Evolutionary conservation across 2,113 vertebrate species (phyloP), one percentile per base, ranked within the genome.

Genomic region (Laticauda laticaudata): DNA sequence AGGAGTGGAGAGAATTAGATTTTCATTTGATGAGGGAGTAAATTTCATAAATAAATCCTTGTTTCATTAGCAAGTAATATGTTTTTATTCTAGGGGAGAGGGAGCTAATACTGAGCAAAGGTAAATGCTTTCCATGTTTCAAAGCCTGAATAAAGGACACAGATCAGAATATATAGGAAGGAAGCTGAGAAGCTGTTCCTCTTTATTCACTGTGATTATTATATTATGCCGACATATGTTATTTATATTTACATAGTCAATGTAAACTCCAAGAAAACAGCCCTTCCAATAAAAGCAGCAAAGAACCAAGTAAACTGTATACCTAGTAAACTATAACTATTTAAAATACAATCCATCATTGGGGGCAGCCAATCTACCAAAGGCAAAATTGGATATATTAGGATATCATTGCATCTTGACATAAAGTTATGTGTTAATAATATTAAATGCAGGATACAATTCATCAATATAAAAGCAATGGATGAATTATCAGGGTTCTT

Each of bases 21-120:
- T 91, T 18, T 91, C 93, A 86, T 81, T 45, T 14, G 34, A 1
- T 3, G 11, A 4, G 20, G 29, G 92, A 94, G 6, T 26, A 14
- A 39, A 54, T 9, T 26, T 61, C 61, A 56, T 10, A 87, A 90
- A 21, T 55, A 6, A 61, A 15, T 12, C 43, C 88, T n/a, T 1
- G 85, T 48, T 96, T 90, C 43, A 75, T 90, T 91, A 86, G 57
- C 29, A 86, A 93, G 89, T 34, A 86, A 4, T 24, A 0, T 87
- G 24, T 59, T 90, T 45, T 15, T 89, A 87, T 86, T 87, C 54
- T 9, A 93, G 57, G 11, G 24, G 9, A 29, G 55, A 0, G 29
- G 81, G 51, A 43, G 48, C 26, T 86, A 93, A 90, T 51, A 92
- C 4, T 26, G 91, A 85, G 92, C 10, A 91, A 34, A 57, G 11